Conservation (phyloP, 2,797 vertebrate species). For the Tinamus major region DNA sequence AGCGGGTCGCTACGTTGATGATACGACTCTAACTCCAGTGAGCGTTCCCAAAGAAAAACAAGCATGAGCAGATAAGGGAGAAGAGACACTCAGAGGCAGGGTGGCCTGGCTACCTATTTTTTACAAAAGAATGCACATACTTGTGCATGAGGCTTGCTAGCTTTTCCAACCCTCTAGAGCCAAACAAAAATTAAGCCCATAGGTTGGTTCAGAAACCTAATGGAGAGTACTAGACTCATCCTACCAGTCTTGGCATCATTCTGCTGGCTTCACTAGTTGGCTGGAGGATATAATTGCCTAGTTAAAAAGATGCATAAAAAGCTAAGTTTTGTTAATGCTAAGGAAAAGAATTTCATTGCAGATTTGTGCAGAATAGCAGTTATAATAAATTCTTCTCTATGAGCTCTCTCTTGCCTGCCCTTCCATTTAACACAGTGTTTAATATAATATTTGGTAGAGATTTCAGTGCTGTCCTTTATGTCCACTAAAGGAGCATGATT, state of each 20-base stretch:
- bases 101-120: background rate
- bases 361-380: background rate
- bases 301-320: background rate
- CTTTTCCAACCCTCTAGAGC: background rate
- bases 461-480: background rate
- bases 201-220: background rate
- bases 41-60: rapidly evolving
- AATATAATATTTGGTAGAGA: background rate
- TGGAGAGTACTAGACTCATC: background rate
- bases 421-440: background rate
- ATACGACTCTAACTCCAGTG: background rate
- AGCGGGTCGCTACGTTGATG: background rate
- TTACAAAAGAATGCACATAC: background rate
- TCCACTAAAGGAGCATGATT: background rate
- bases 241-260: background rate
- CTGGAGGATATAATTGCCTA: background rate
- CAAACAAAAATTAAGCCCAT: background rate
- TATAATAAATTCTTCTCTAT: background rate
- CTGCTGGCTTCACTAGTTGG: background rate
- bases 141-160: background rate
- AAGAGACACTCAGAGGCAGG: background rate
- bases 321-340: background rate
- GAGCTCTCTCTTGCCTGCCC: background rate
- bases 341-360: background rate
- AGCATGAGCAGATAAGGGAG: background rate